Evolutionary conservation across 2,888 invertebrate species (phyloP), one percentile per base, ranked within the genome.

Genomic region (Resseliella maxima): DNA sequence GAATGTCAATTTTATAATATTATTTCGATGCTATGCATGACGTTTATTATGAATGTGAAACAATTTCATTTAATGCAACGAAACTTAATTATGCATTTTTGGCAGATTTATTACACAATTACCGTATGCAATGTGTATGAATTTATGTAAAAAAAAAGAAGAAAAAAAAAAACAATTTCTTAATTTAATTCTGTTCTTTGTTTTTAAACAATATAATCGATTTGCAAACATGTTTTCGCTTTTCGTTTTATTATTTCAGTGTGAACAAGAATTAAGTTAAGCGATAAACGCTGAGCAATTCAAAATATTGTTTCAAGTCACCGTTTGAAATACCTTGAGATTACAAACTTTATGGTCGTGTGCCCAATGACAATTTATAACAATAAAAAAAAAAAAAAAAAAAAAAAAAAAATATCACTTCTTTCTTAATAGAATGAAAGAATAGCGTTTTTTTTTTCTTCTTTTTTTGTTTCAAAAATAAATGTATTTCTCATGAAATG

Each of bases 261-360:
- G 59, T 59, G 27, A n/a, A 59, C 24, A 59, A 59, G 18, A 59
- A 59, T 59, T 59, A 59, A n/a, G n/a, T n/a, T n/a, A n/a, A n/a
- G n/a, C n/a, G n/a, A 24, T 59, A 31, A 72, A 31, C 27, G 35
- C 35, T 72, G 15, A 31, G 2, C 31, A 31, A 35, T 3, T 59
- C 59, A 24, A 59, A 12, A 72, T 31, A 72, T 72, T 1, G 1
- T 31, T 72, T 12, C 31, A 27, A n/a, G 5, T 12, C 72, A 15
- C 0, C 72, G 12, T 2, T 27, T n/a, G 59, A 5, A 24, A 12
- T 59, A 5, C 27, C 15, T 59, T 3, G 12, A 27, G 31, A 18
- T 72, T 31, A 31, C 31, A 72, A 1, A 18, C 15, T 31, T 72
- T 72, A 31, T 31, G 31, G 31, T 72, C 31, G 72, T 72, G 72